These are phyloP conservation scores for Muraenolepis orangiensis DNA, from an alignment of 2,797 vertebrate genomes.

Conservation along the genomic window DNA sequence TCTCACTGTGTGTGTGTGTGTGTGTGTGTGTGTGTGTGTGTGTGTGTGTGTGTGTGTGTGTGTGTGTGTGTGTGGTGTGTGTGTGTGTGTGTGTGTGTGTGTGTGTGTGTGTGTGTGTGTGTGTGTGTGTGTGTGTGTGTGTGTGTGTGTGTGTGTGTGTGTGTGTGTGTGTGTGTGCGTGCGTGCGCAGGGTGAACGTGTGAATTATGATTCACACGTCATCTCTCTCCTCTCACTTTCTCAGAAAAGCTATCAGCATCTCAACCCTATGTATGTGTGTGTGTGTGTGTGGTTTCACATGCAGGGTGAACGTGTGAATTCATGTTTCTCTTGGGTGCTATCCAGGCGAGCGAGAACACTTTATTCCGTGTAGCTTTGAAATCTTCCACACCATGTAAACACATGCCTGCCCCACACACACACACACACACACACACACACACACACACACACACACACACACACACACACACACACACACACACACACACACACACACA, in stretches of 20 bases:
- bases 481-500: too few species aligned
- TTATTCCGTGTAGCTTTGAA: not conserved
- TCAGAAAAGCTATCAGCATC: too few species aligned
- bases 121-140: conserved; percentile 11
- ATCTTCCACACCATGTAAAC: conserved; percentile 13
- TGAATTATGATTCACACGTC: too few species aligned
- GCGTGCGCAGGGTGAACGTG: too few species aligned
- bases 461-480: too few species aligned
- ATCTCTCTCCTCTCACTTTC: too few species aligned
- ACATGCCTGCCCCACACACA: too few species aligned
- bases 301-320: not conserved
- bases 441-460: too few species aligned
- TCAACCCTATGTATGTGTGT: not conserved
- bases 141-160: conserved; percentile 7
- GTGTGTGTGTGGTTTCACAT: not conserved
- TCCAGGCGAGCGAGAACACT: conserved; percentile 3
- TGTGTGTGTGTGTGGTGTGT: too few species aligned
- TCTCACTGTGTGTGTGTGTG: too few species aligned
- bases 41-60: too few species aligned
- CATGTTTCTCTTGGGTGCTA: not conserved
- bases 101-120: conserved; percentile 8
- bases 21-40: too few species aligned
- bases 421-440: not conserved
- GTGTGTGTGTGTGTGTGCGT: not conserved
- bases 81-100: conserved; percentile 17